Evolutionary conservation across 2,113 vertebrate genomes (phyloP), one percentile per base, ranked within the genome.

Genomic region (Heliornis fulica): DNA sequence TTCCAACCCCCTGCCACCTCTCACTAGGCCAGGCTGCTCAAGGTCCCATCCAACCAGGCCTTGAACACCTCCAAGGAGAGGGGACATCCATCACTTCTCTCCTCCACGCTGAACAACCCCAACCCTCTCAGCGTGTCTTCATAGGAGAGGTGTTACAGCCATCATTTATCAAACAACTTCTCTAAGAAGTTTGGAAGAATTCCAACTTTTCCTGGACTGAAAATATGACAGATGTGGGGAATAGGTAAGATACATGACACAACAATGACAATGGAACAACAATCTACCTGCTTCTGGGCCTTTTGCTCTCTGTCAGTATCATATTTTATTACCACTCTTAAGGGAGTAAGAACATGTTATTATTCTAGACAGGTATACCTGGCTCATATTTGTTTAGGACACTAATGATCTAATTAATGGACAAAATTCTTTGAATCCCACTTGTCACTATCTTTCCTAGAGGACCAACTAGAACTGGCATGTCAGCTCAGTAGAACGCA

Each of bases 251-350:
- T 13, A 50, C 48, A 50, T 50, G 19, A 61, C 25, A 40, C 26
- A 23, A 32, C 0, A 5, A 14, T 2, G 18, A 40, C 0, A 5
- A 51, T 0, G 3, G 14, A 8, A n/a, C 7, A 64, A 28, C 10
- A 22, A n/a, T 13, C 11, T 69, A 66, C 41, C 16, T 83, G 12
- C 29, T 83, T 88, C 8, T 11, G 64, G 11, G 7, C 48, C 7
- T 81, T 57, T 87, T 87, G 7, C 1, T 19, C 5, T 75, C 26
- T 91, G 21, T 13, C 26, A 25, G 7, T n/a, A 51, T 7, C 15
- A 60, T 17, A 22, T 28, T 38, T 34, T 10, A 12, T 31, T 56
- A 51, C 4, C 15, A 66, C 12, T 36, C 7, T 68, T 76, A 83
- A 71, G 6, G 23, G 14, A 36, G 8, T 21, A 57, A 53, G 2